Base-by-base conservation (phyloP, 2,113 vertebrate genomes). In the Probosciger aterrimus region DNA sequence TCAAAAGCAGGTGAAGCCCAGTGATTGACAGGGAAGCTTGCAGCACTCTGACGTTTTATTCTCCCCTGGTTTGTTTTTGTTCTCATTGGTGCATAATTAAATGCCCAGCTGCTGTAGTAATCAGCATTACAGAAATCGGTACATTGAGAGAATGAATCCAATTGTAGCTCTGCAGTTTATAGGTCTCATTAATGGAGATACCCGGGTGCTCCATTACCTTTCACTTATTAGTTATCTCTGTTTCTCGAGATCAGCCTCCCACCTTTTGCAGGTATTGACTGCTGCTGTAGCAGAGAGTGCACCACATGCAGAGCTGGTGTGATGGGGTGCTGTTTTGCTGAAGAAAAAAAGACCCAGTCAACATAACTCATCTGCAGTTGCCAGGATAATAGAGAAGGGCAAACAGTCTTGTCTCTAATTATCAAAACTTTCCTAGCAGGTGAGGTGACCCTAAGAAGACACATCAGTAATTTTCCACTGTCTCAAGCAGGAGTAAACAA, bases 401-500 rank as follows among this genome's bases (percentile, higher is more conserved):
- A 84, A 86, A 19, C 19, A 57, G 44, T 30, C 86, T 88, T 81
- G 35, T 81, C 52, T 86, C 44, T 75, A 87, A 93, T 94, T 93
- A 86, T 70, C 81, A 49, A 73, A 93, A 91, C 71, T 92, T 96
- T 37, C 67, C 55, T 88, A 60, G 77, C 64, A 22, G 71, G 68
- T 0, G 8, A 93, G 81, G 91, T 91, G 86, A 94, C 86, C 52
- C 80, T 82, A 67, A 79, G 83, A 62, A 94, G 35, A 41, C 65
- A 59, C 25, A 1, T 69, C 73, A 49, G 83, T 92, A 86, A 79
- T 93, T 95, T 96, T 94, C 92, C 88, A 89, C 33, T 4, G 0
- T 92, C 90, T 90, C 92, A 84, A 43, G 52, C 28, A 91, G 73
- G 57, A 92, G 88, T 91, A 90, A 95, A 95, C 93, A 94, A 71